A percentile compares a stretch with the other conserved stretches of the same genome.
Conservation (phyloP, 2,113 vertebrate species). For the Aphelocoma coerulescens region DNA sequence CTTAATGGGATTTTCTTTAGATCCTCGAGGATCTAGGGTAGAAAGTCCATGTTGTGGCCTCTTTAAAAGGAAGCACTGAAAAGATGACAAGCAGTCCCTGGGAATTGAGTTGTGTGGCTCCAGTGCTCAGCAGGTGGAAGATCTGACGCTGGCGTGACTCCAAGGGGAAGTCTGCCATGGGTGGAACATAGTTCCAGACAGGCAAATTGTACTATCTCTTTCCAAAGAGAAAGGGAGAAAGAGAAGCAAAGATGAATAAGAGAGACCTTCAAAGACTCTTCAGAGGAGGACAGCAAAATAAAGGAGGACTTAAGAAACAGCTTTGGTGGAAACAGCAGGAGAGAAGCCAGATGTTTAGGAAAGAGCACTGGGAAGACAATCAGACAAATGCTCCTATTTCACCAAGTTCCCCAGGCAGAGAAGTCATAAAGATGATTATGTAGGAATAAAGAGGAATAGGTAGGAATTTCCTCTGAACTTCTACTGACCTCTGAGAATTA, state of each 20-base stretch:
- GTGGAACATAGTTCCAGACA: background rate
- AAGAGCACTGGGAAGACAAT: background rate
- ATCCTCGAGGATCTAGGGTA: background rate
- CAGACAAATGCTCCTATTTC: background rate
- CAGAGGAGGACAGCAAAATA: background rate
- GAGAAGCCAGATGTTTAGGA: background rate
- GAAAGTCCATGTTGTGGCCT: background rate
- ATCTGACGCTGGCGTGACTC: background rate
- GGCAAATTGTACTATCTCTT: background rate
- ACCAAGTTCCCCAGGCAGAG: background rate
- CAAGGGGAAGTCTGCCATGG: background rate
- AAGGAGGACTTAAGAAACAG: background rate
- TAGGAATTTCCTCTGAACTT: background rate
- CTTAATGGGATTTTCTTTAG: background rate
- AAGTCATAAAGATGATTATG: background rate
- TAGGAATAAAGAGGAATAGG: background rate
- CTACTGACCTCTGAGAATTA: background rate
- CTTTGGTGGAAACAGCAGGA: background rate
- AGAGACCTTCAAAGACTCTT: background rate
- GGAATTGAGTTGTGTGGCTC: background rate
- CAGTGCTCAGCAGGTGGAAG: background rate
- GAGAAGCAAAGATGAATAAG: background rate
- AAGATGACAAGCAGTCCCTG: background rate
- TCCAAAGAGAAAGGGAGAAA: background rate
- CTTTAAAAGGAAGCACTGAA: background rate